These are phyloP conservation scores for Sebastes vulpes DNA, from an alignment of 2,797 vertebrate genomes.

Conservation along the genomic window DNA sequence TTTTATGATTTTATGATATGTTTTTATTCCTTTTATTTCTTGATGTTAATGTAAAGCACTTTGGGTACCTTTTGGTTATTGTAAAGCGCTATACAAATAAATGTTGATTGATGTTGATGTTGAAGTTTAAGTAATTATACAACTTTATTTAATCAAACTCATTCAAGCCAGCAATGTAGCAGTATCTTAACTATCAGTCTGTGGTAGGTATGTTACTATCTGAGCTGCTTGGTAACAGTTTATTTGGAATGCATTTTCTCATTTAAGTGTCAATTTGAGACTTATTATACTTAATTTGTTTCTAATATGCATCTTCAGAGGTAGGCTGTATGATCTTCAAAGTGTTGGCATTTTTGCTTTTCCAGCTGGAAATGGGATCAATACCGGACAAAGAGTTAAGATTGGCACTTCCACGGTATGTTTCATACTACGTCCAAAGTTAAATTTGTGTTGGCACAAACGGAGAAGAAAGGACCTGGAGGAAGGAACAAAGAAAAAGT, in stretches of 20 bases:
- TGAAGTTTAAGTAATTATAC: neutral
- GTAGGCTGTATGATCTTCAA: neutral
- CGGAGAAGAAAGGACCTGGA: neutral
- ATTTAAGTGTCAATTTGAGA: neutral
- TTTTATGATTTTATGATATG: no score
- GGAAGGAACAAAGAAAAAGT: neutral
- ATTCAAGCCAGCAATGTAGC: neutral
- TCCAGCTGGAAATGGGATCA: neutral
- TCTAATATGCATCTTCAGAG: neutral
- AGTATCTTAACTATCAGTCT: neutral
- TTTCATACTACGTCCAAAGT: neutral
- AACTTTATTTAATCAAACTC: neutral
- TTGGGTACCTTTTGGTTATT: no score
- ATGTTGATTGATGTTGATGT: no score
- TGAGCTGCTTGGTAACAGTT: neutral
- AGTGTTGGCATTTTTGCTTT: neutral
- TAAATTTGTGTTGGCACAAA: neutral
- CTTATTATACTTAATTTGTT: neutral
- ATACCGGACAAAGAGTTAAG: neutral
- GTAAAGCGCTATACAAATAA: no score
- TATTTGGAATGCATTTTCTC: neutral
- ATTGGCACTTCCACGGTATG: neutral
- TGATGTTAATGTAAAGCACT: no score
- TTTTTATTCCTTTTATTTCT: no score
- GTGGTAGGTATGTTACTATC: neutral